Percentiles rank a stretch among this genome's conserved stretches.
Evolutionary conservation across 1,140 invertebrate genomes (phyloP).

Genomic region (Zaprionus tsacasi): DNA sequence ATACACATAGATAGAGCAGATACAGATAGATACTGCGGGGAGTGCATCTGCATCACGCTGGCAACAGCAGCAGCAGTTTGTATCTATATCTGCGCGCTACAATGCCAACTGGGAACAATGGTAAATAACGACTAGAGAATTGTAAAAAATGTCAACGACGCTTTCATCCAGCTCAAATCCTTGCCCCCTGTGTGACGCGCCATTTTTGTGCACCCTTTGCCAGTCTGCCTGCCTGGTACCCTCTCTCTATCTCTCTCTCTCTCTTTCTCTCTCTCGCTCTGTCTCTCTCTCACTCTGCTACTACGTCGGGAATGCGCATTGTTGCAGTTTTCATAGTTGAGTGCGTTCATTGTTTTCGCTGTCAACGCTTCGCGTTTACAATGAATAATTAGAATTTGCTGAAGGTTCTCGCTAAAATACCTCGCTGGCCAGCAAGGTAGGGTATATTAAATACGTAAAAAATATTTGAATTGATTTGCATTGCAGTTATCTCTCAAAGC

Average conservation of each 20-base stretch:
- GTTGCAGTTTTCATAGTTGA: conserved; percentile 78
- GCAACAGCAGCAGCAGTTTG: conserved; percentile 17
- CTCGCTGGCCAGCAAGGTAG: not conserved
- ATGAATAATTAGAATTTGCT: conserved; percentile 77
- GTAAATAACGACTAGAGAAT: conserved; percentile 81
- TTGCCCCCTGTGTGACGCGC: conserved; percentile 57
- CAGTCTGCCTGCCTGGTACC: not conserved
- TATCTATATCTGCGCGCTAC: conserved; percentile 33
- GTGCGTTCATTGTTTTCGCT: conserved; percentile 77
- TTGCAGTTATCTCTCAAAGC: too few relatives aligned
- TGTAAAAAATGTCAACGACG: conserved; percentile 78
- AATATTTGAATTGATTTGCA: not conserved
- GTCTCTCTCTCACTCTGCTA: conserved; percentile 11
- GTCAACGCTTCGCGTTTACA: conserved; percentile 74
- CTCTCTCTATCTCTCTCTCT: not conserved
- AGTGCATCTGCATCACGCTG: conserved; percentile 2
- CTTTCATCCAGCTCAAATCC: conserved; percentile 69
- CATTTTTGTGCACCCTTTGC: conserved; percentile 49
- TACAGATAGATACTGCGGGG: conserved; percentile 13
- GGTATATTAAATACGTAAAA: not conserved
- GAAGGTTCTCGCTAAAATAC: conserved; percentile 59
- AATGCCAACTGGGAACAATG: conserved; percentile 71
- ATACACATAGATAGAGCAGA: conserved; percentile 54
- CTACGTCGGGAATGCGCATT: conserved; percentile 68
- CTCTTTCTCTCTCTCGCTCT: conserved; percentile 3